Base-by-base conservation (phyloP, 1,140 invertebrate genomes). In the Manduca sexta region DNA sequence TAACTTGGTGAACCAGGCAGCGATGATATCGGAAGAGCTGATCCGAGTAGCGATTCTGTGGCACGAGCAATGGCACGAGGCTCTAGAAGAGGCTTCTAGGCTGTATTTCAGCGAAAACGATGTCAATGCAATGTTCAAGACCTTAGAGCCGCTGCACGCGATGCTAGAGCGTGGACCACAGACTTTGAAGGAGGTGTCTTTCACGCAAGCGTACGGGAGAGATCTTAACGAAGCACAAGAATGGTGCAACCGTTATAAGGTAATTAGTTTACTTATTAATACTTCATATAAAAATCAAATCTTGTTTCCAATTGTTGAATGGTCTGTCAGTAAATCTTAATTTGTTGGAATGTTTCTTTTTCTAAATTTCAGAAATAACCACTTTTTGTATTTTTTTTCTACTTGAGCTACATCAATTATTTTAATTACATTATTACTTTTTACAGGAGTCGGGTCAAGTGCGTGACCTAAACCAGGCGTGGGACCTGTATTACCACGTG, bases 1-100 rank as follows among this genome's bases (percentile, higher is more conserved):
- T 14, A 93, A 90, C 11, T 84, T 99, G 29, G 98, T 99, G 0
- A 92, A 95, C 61, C 97, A 99, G 79, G 97, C 97, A 0, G 90
- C 96, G 60, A 93, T 93, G 93, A 95, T 95, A 16, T 98, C 96
- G 56, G 97, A 99, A 65, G 98, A 99, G 79, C 86, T 99, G 15
- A 99, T 99, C 42, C 88, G 98, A 46, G 97, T 99, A 0, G 98
- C 98, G 4, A 99, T 99, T 51, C 84, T 99, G 1, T 99, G 98
- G 98, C 98, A 99, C 80, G 98, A 99, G 79, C 92, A 98, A 56
- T 99, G 98, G 98, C 96, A 99, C 76, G 98, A 99, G 82, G 97
- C 97, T 0, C 78, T 99, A 6, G 98, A 99, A 80, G 98, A 99
- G 87, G 98, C 98, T 0, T 98, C 96, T 10, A 86, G 95, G 35